Evolutionary conservation across 2,797 vertebrate genomes (phyloP), one percentile per base, ranked within the genome.

Genomic region (Ceryle rudis): DNA sequence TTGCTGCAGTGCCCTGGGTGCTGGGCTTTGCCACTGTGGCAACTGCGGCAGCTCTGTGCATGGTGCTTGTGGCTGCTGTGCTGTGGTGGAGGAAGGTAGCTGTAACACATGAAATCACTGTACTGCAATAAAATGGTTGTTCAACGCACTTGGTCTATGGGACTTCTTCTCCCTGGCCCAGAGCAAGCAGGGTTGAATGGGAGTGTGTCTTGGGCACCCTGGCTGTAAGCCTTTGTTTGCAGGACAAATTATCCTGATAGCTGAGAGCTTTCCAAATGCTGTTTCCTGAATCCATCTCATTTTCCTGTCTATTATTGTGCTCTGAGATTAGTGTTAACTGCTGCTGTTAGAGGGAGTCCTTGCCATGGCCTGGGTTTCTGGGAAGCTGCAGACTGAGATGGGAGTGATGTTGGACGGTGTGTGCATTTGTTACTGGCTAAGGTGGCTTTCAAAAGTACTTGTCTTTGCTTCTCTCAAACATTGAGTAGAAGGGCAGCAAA

Each of bases 11-110:
- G 26, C 37, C 35, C 23, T 89, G 81, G 83, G 54, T 60, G 79
- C 74, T 95, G 66, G 51, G 37, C 3, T 72, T 94, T 73, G 78
- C 81, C 89, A 66, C 52, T 46, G n/a, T 28, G 20, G 58, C 35
- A 47, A 11, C 17, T 1, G 80, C 69, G 12, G 49, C 73, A 41
- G 35, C 62, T 78, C 44, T 89, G 37, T 64, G 86, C 2, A 1
- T 46, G 26, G n/a, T 66, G 42, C 51, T 92, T 3, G 39, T 62
- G 42, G 42, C 19, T 51, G 42, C 51, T 66, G 54, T 55, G 51
- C 64, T 91, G 81, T 29, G 81, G 58, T 28, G 0, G 55, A 85
- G 51, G 37, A 84, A 84, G 52, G 20, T 16, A 12, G 23, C 47
- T 64, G 47, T 87, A 51, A 22, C 1, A 1, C 22, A 1, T 6